Evolutionary conservation across 2,797 vertebrate species (phyloP).

Genomic region (Channallabes apus): DNA sequence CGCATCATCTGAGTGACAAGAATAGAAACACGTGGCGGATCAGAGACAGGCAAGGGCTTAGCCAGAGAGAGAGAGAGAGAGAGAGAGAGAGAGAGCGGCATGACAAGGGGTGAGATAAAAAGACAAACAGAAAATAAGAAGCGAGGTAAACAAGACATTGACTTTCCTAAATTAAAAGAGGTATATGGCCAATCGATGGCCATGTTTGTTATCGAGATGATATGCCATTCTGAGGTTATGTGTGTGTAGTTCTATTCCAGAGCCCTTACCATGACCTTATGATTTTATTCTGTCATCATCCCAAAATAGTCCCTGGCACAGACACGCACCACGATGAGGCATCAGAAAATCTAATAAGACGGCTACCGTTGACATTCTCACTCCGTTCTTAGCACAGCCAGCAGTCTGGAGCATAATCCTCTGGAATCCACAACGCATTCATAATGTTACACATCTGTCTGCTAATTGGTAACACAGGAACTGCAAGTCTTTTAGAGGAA

Average conservation of each 20-base stretch:
- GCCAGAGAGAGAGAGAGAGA: slow-evolving; percentile 14
- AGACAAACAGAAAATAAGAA: background rate
- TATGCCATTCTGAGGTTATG: slow-evolving; percentile 31
- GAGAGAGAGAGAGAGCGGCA: slow-evolving; percentile 19
- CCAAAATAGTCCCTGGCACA: slow-evolving; percentile 56
- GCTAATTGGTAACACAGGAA: background rate
- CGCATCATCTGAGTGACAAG: slow-evolving; percentile 70
- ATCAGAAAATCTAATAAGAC: slow-evolving; percentile 32
- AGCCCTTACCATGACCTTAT: slow-evolving; percentile 35
- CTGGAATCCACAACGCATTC: background rate
- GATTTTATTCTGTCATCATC: slow-evolving; percentile 53
- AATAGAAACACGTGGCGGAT: slow-evolving; percentile 74
- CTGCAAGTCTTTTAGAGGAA: background rate
- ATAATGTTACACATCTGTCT: background rate
- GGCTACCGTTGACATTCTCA: slow-evolving; percentile 35
- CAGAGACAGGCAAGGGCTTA: slow-evolving; percentile 21
- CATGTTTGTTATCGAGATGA: slow-evolving; percentile 1
- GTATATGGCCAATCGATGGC: background rate
- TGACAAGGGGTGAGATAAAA: slow-evolving; percentile 42
- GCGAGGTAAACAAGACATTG: background rate
- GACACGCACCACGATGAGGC: slow-evolving; percentile 14
- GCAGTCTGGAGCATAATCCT: slow-evolving; percentile 9
- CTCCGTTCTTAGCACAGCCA: background rate
- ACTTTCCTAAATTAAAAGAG: slow-evolving; percentile 9
- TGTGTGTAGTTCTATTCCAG: slow-evolving; percentile 27